Base-by-base conservation (phyloP, 2,888 invertebrate genomes). In the Hyles lineata region DNA sequence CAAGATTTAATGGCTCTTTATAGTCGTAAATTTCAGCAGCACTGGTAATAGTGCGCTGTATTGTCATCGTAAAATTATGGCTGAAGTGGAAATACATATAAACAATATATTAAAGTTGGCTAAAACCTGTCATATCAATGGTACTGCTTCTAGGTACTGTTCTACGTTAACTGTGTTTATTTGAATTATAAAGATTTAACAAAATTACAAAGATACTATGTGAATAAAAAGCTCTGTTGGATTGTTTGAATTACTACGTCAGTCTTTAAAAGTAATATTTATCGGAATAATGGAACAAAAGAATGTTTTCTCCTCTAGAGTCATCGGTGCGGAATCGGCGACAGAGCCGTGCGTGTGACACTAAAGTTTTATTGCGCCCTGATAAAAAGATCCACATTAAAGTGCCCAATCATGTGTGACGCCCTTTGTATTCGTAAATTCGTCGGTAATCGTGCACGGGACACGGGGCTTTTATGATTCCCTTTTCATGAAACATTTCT, bases 321-420 rank as follows among this genome's bases (percentile, higher is more conserved):
- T 19, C 35, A 11, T 23, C 11, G 35, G 32, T 35, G 32, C 61
- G 23, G 32, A 19, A 32, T n/a, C 21, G 35, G 11, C 6, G 43
- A 21, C 11, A 43, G 15, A 63, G 11, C 35, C 9, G 21, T 67
- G 43, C 67, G 23, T 17, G 21, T 50, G 23, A 67, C 43, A 15
- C 23, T 50, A 67, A 67, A 50, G 17, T 50, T 50, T 67, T 50
- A 67, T 67, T 67, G 50, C 50, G 43, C 17, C 43, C 23, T 50
- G 23, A 50, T 67, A 55, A 59, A 73, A 73, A 74, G 75, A 74
- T 77, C 58, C 70, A 74, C 76, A 72, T 76, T 74, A 74, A 78
- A 76, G 74, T 75, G 74, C 72, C 77, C 73, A 76, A 77, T 76
- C 76, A 76, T 73, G 76, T 74, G 77, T 76, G 74, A 76, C 72